Percentiles rank a stretch among this genome's conserved stretches.
These are phyloP conservation scores for Pogonus chalceus DNA, from an alignment of 1,140 invertebrate species.

Conservation along the genomic window DNA sequence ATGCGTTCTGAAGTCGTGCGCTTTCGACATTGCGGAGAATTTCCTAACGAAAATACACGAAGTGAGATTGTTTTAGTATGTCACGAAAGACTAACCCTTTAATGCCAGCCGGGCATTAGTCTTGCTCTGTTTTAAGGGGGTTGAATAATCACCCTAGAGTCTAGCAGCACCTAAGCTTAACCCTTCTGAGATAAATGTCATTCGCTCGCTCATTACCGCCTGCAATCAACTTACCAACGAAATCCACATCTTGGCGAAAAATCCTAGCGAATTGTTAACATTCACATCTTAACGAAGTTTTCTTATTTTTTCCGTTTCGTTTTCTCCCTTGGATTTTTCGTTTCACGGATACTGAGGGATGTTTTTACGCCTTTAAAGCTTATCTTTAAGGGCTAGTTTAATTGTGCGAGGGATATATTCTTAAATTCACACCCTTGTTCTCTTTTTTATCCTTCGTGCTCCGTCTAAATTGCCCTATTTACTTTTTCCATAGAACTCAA, in stretches of 20 bases:
- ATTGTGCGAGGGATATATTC: constrained; percentile 28
- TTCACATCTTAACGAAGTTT: constrained; percentile 25
- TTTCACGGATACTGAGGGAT: constrained; percentile 24
- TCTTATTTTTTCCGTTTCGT: constrained; percentile 11
- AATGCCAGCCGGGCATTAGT: constrained; percentile 24
- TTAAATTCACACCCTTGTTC: constrained; percentile 18
- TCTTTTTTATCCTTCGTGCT: constrained; percentile 4
- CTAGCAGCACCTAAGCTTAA: constrained; percentile 21
- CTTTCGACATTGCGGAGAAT: neutral
- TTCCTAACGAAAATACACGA: neutral
- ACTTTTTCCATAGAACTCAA: constrained; percentile 16
- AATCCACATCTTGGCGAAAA: constrained; percentile 21
- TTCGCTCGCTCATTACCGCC: constrained; percentile 24
- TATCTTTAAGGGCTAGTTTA: constrained; percentile 36
- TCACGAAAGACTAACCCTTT: constrained; percentile 16
- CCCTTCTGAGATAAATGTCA: constrained; percentile 29
- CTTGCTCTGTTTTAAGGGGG: constrained; percentile 26
- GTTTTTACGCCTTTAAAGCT: constrained; percentile 31
- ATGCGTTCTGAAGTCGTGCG: constrained; percentile 3
- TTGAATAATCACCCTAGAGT: constrained; percentile 22
- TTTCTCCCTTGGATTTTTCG: constrained; percentile 10
- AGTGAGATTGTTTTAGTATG: neutral
- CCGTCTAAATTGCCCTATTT: constrained; percentile 26
- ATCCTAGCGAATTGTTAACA: constrained; percentile 28
- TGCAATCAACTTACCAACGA: constrained; percentile 23